These are phyloP conservation scores for Spodoptera exigua DNA, from an alignment of 2,888 invertebrate species.

Conservation along the genomic window DNA sequence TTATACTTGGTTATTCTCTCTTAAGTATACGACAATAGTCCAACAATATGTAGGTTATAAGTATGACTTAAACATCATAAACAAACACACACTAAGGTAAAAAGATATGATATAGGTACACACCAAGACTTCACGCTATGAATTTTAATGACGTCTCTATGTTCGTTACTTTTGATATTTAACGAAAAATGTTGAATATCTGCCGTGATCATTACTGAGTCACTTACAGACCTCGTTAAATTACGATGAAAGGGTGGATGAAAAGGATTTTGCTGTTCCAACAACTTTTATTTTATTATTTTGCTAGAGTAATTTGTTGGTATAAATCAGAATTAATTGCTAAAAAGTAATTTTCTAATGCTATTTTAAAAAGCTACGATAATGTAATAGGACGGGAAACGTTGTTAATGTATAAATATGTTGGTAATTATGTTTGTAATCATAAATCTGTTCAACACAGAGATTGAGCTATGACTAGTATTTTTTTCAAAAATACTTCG, in stretches of 20 bases:
- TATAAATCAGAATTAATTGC: slow-evolving; percentile 20
- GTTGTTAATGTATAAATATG: slow-evolving; percentile 2
- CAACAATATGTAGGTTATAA: too few relatives aligned
- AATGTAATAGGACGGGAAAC: not conserved
- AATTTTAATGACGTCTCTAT: slow-evolving; percentile 42
- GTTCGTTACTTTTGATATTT: slow-evolving; percentile 47
- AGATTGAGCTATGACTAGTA: too few relatives aligned
- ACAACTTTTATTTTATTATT: slow-evolving; percentile 40
- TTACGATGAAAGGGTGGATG: slow-evolving; percentile 32
- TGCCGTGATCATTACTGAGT: slow-evolving; percentile 37
- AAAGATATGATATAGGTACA: slow-evolving; percentile 5
- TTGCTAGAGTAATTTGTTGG: slow-evolving; percentile 21
- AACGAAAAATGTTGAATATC: slow-evolving; percentile 43
- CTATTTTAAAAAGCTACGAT: not conserved
- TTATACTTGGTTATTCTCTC: too few relatives aligned
- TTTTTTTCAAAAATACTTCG: too few relatives aligned
- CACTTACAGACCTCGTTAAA: slow-evolving; percentile 47
- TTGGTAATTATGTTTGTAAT: not conserved
- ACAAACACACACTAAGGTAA: too few relatives aligned
- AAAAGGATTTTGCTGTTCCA: slow-evolving; percentile 31
- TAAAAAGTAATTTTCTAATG: not conserved
- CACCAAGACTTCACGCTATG: slow-evolving; percentile 33
- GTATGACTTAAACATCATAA: too few relatives aligned
- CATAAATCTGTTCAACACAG: too few relatives aligned
- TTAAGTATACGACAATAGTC: too few relatives aligned